Evolutionary conservation across 1,140 invertebrate genomes (phyloP), one percentile per base, ranked within the genome.

Genomic region (Babylonia areolata): DNA sequence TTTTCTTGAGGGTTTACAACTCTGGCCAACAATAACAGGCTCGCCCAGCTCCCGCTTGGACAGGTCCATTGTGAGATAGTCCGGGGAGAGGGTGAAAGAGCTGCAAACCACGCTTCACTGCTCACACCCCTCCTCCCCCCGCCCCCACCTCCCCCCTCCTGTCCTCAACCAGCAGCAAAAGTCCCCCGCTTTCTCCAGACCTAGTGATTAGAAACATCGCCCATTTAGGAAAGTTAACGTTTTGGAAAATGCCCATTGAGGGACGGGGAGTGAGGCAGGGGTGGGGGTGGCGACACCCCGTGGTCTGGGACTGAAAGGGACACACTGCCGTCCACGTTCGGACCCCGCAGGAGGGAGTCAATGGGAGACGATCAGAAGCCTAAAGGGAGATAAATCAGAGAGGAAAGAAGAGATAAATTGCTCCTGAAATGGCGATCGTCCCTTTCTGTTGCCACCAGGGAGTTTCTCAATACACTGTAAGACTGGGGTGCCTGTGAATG

Each of bases 211-310:
- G 81, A 82, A 82, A 82, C 81, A 82, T 82, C 54, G 81, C 2
- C 81, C 54, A 82, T 82, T 82, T 82, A 82, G 81, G 81, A 69
- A 82, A 82, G 81, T 82, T 82, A 82, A 82, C 81, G 81, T 82
- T 82, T 82, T 33, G 81, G 51, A 82, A 82, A 82, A 82, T 82
- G 37, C n/a, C 54, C 81, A 58, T 82, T 82, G 54, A 82, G 81
- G 54, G 54, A 39, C 81, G 54, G 46, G 35, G 81, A 40, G 51
- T 54, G 39, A 54, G 33, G 81, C n/a, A 35, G 64, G 81, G 28
- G 15, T 40, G 69, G 23, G 42, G 35, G 81, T 69, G 58, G 79
- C 31, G 81, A 82, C 81, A 23, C 81, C 81, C 81, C 81, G 58
- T 28, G 81, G 81, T n/a, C 40, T 11, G 5, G 17, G n/a, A 15